Evolutionary conservation across 2,113 vertebrate species (phyloP).

Genomic region (Osmerus eperlanus): DNA sequence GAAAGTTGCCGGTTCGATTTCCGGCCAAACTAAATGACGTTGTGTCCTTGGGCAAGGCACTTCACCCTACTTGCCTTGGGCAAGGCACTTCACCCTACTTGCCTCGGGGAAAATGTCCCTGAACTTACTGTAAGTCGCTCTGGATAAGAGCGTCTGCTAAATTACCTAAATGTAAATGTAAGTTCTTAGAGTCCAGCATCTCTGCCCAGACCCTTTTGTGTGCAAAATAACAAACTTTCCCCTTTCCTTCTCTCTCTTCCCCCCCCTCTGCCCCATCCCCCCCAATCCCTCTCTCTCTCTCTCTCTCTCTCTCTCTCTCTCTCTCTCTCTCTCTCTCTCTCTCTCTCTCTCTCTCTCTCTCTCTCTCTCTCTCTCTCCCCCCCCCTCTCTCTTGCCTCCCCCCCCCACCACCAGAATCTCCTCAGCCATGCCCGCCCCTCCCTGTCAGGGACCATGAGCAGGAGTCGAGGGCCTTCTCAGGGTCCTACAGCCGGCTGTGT

Average conservation of each 20-base stretch:
- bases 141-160: too few species aligned
- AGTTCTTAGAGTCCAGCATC: too few species aligned
- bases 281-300: background rate
- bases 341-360: background rate
- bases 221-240: background rate
- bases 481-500: slow-evolving; percentile 51
- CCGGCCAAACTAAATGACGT: too few species aligned
- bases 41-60: too few species aligned
- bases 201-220: too few species aligned
- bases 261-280: background rate
- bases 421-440: slow-evolving; percentile 70
- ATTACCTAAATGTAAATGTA: too few species aligned
- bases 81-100: too few species aligned
- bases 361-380: background rate
- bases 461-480: slow-evolving; percentile 45
- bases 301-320: slow-evolving; percentile 1
- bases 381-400: background rate
- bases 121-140: too few species aligned
- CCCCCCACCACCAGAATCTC: slow-evolving; percentile 62
- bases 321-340: background rate
- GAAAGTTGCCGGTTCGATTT: too few species aligned
- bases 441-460: slow-evolving; percentile 72
- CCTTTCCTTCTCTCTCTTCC: background rate
- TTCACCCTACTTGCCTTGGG: too few species aligned
- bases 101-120: too few species aligned